Base-by-base conservation (phyloP, 2,888 invertebrate genomes). In the Drosophila mimica region DNA sequence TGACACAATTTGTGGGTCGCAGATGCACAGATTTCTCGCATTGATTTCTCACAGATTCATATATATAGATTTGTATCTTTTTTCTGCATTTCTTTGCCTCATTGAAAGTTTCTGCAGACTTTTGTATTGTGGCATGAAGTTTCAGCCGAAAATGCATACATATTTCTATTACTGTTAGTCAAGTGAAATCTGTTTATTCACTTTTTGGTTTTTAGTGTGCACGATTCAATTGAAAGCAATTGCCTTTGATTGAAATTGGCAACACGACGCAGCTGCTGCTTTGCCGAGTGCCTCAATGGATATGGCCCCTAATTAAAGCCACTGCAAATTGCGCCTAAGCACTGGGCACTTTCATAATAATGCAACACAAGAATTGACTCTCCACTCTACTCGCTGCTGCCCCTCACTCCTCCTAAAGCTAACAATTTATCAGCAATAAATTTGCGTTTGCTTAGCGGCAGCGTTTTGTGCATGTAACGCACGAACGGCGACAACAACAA, bases 361-460 rank as follows among this genome's bases (percentile, higher is more conserved):
- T 53, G 53, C 64, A 51, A 56, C 33, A 75, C 49, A 61, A 63
- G 75, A 66, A 40, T 46, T 36, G 51, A 58, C 64, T 28, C 51
- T 28, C 49, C 36, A 58, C 17, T 66, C 54, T 20, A 25, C 25
- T 25, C 25, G 40, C 34, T 33, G 36, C n/a, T 25, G 15, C 72
- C 72, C 40, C 36, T n/a, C 13, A 20, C 17, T 33, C n/a, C 30
- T 51, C 67, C 61, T 53, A 69, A 88, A 77, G 76, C 63, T 57
- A 68, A 62, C 85, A 89, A 89, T 89, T 89, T 88, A 89, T 76
- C 64, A 77, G 86, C 88, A 87, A 90, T 86, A 90, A 88, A 79
- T 81, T 81, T 83, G 85, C 88, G 71, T 85, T 73, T 57, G 52
- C 62, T 60, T 53, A 69, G 58, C 33, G 33, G 49, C 48, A 62